Conservation (phyloP, 2,113 vertebrate species). For the Pterophyllum scalare region DNA sequence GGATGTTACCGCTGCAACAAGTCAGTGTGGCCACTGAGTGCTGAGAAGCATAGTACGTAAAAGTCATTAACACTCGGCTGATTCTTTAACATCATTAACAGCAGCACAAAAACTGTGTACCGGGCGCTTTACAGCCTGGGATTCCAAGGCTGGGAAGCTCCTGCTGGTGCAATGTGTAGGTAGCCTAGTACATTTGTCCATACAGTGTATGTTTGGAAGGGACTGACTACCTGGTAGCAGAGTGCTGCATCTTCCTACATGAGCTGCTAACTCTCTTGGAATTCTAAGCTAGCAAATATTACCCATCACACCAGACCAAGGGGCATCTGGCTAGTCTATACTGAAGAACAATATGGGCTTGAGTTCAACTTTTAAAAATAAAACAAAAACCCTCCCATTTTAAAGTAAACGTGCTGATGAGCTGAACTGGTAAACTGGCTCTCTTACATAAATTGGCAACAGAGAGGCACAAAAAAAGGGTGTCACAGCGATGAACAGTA, state of each 20-base stretch:
- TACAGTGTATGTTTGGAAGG: not conserved
- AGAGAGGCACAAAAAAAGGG: constrained; percentile 5
- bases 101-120: not conserved
- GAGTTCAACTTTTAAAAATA: not conserved
- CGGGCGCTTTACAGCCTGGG: not conserved
- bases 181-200: not conserved
- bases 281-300: not conserved
- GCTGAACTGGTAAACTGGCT: not conserved
- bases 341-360: not conserved
- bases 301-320: not conserved
- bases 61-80: not conserved
- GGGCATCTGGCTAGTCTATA: too few relatives aligned
- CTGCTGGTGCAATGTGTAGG: not conserved
- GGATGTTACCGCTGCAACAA: not conserved
- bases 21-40: not conserved
- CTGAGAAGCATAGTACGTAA: not conserved
- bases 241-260: not conserved
- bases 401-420: not conserved
- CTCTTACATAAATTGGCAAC: constrained; percentile 31
- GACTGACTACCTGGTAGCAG: not conserved
- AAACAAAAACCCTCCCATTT: not conserved
- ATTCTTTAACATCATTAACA: not conserved
- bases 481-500: constrained; percentile 21
- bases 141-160: not conserved
- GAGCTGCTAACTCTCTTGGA: not conserved